phyloP scores from a whole-genome alignment of 2,888 invertebrate genomes.

The Fissipunctia ypsillon region DNA sequence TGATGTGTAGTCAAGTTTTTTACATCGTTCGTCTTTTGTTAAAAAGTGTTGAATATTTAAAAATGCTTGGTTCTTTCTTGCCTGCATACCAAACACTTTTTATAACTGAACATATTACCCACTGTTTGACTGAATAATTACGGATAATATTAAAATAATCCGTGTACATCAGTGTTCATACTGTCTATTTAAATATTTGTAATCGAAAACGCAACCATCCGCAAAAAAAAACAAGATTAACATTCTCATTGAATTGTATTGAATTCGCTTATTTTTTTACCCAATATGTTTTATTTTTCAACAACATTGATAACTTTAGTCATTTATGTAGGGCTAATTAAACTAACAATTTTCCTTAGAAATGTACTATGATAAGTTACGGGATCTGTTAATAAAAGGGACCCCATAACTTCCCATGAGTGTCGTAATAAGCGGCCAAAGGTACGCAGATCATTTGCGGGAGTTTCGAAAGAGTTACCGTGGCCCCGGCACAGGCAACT shows the following conservation, averaged over 20 bases:
- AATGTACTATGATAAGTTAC: conserved; percentile 34
- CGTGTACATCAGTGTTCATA: background rate
- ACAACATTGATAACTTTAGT: background rate
- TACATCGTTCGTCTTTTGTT: background rate
- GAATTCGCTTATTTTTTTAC: background rate
- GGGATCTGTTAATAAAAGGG: conserved; percentile 33
- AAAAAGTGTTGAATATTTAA: conserved; percentile 19
- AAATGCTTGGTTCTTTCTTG: background rate
- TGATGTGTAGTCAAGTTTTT: background rate
- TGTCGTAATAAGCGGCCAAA: conserved; percentile 14
- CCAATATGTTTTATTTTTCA: background rate
- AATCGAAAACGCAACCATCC: background rate
- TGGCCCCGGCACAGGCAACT: too few species aligned
- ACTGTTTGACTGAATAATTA: background rate
- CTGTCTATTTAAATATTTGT: conserved; percentile 5
- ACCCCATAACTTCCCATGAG: conserved; percentile 31
- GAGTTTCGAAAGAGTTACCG: too few species aligned
- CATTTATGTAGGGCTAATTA: conserved; percentile 14
- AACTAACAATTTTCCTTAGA: conserved; percentile 21
- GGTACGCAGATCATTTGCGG: too few species aligned
- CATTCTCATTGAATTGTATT: too few species aligned
- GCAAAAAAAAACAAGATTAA: background rate
- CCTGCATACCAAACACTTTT: background rate
- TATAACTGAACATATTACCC: too few species aligned
- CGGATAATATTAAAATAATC: conserved; percentile 1